Evolutionary conservation across 2,113 vertebrate genomes (phyloP), one percentile per base, ranked within the genome.

Genomic region (Periophthalmus modestus): DNA sequence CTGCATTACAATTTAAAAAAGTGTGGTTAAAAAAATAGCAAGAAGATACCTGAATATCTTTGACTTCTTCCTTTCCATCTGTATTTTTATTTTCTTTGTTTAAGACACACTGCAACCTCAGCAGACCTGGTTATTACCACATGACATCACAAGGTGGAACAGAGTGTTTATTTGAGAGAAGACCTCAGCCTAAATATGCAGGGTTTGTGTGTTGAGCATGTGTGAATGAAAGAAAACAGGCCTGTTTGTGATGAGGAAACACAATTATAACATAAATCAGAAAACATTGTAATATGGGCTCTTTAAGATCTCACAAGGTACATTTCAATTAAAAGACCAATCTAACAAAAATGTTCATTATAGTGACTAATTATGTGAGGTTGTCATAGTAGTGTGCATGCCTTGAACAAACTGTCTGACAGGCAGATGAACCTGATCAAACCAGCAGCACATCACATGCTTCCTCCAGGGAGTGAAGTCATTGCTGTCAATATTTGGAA

Each of bases 401-500:
- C 15, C 86, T 80, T 5, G 80, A 89, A 66, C 65, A 87, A 93
- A 91, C 86, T 81, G 92, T 92, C 82, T 82, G 81, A 83, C 89
- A 28, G 77, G 80, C 88, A 82, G 50, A 74, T 80, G 82, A 85
- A 85, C 84, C 75, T n/a, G n/a, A 21, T 68, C 71, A 47, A 80
- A 78, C 69, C 28, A 75, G 73, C 82, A 80, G 69, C 82, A 23
- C n/a, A 77, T 91, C 88, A 88, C 77, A 82, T 88, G 90, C 88
- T 93, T 93, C 90, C 89, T 91, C 90, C 87, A 91, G 82, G 59
- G 54, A 61, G 66, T 91, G 89, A 92, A 84, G 86, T 89, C 88
- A 92, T 90, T 73, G 59, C 74, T 84, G 92, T 92, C 89, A 92
- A 92, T 92, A 91, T 92, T 92, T 92, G 89, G 84, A 85, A 86